phyloP scores from a whole-genome alignment of 1,140 invertebrate species.

The Drosophila ficusphila region DNA sequence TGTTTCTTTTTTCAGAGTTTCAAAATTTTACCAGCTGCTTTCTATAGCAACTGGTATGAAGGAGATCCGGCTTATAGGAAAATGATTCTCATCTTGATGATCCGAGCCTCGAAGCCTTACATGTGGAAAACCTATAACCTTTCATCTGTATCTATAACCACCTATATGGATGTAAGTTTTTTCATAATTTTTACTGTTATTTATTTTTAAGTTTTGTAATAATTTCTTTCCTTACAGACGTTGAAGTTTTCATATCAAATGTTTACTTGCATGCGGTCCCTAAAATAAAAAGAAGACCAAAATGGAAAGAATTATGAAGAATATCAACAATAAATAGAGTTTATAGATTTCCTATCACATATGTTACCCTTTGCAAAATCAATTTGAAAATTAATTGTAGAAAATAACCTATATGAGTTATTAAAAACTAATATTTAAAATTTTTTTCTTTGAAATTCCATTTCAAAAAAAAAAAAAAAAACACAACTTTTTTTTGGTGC shows the following conservation, averaged over 20 bases:
- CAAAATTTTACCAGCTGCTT: conserved; percentile 61
- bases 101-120: conserved; percentile 42
- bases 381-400: no score
- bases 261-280: conserved; percentile 48
- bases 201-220: neutral
- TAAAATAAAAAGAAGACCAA: conserved; percentile 20
- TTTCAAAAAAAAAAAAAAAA: neutral
- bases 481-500: no score
- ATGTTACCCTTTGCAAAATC: neutral
- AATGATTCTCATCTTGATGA: conserved; percentile 68
- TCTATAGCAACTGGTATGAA: conserved; percentile 77
- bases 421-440: no score
- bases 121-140: conserved; percentile 63
- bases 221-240: conserved; percentile 26
- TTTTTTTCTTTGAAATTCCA: no score
- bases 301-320: neutral
- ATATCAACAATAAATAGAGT: neutral
- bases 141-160: conserved; percentile 56
- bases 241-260: conserved; percentile 60
- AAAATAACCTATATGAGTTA: no score
- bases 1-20: conserved; percentile 44
- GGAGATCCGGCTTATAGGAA: conserved; percentile 57
- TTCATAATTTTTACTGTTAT: neutral
- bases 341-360: no score
- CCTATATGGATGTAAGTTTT: conserved; percentile 56